Percentiles rank a stretch among this genome's conserved stretches.
These are phyloP conservation scores for Spisula subtruncata DNA, from an alignment of 2,888 invertebrate genomes.

Conservation along the genomic window DNA sequence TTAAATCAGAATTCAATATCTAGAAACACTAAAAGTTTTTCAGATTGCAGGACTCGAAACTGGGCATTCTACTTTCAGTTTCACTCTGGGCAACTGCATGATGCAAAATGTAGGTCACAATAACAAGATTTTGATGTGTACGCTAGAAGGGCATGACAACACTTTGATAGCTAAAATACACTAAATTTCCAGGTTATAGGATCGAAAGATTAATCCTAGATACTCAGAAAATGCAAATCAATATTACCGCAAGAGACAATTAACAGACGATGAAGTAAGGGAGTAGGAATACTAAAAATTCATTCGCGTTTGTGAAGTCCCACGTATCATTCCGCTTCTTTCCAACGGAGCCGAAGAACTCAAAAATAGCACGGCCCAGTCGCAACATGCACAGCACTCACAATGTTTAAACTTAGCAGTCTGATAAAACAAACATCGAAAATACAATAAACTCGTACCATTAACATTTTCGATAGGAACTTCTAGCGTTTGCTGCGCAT, in stretches of 20 bases:
- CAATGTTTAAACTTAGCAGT: neutral
- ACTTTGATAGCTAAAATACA: neutral
- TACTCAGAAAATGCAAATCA: neutral
- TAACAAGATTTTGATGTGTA: neutral
- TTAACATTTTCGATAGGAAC: conserved; percentile 83
- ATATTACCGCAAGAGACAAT: neutral
- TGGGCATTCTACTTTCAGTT: conserved; percentile 68
- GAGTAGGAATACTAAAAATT: conserved; percentile 66
- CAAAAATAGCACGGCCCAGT: conserved; percentile 55
- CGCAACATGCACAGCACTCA: neutral
- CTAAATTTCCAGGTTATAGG: neutral
- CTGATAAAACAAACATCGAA: neutral
- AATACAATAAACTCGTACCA: conserved; percentile 68
- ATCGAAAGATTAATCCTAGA: neutral
- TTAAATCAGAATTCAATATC: too few relatives aligned
- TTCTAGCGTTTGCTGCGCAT: conserved; percentile 77
- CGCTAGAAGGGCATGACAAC: neutral
- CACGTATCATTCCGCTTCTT: conserved; percentile 69
- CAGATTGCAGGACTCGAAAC: neutral
- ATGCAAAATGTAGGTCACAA: conserved; percentile 65
- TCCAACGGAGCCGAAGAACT: conserved; percentile 59
- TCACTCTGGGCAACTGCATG: conserved; percentile 46
- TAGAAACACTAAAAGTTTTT: neutral
- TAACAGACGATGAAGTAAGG: neutral
- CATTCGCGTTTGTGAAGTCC: conserved; percentile 48